These are phyloP conservation scores for Spea bombifrons DNA, from an alignment of 2,113 vertebrate genomes.

Conservation along the genomic window DNA sequence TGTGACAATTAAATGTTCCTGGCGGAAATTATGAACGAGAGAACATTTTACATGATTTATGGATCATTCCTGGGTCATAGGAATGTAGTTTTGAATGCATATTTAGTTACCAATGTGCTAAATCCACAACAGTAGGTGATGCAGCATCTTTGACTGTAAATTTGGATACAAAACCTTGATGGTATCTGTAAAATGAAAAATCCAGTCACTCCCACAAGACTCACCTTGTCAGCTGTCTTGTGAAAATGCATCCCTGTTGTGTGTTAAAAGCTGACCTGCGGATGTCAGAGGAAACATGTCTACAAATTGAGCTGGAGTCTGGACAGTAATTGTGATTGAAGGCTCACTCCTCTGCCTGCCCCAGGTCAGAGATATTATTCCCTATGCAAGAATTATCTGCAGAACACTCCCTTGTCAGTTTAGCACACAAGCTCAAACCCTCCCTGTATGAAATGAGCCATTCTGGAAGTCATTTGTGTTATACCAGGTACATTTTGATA, in stretches of 20 bases:
- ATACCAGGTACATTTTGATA: neutral
- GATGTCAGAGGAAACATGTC: conserved; percentile 54
- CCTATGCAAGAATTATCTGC: conserved; percentile 9
- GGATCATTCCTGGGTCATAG: too few relatives aligned
- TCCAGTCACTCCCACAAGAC: neutral
- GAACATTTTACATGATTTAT: too few relatives aligned
- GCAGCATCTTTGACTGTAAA: too few relatives aligned
- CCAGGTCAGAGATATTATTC: conserved; percentile 55
- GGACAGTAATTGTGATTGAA: conserved; percentile 68
- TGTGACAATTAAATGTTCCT: too few relatives aligned
- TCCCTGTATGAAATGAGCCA: neutral
- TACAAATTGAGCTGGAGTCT: conserved; percentile 40
- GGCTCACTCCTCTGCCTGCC: conserved; percentile 60
- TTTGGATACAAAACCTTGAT: too few relatives aligned
- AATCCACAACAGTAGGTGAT: too few relatives aligned
- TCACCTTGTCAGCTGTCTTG: conserved; percentile 26
- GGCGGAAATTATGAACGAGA: too few relatives aligned
- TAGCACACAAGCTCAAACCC: neutral
- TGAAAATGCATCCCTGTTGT: conserved; percentile 55
- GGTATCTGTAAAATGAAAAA: conserved; percentile 2
- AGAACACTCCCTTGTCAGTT: conserved; percentile 21
- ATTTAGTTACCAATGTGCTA: too few relatives aligned
- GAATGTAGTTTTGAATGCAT: too few relatives aligned
- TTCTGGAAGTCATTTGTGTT: conserved; percentile 25
- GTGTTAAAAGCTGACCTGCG: conserved; percentile 67